A percentile compares a stretch with the other conserved stretches of the same genome.
Conservation (phyloP, 37 sponge, comb jelly and placozoan species). For the Haliclona indistincta region DNA sequence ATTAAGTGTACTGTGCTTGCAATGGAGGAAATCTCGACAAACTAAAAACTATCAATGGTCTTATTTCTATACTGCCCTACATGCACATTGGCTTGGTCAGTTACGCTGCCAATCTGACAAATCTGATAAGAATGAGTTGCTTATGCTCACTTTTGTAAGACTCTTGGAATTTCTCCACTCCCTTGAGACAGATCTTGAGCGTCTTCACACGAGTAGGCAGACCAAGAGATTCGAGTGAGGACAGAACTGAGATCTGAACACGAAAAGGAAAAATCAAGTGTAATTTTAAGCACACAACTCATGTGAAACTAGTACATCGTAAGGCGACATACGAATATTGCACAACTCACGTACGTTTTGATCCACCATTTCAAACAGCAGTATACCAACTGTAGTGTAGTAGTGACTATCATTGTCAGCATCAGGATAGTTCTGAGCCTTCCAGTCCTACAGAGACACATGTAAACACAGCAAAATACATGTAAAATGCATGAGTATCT, state of each 20-base stretch:
- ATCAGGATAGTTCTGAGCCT: conserved; percentile 42
- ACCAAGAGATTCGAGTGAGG: conserved; percentile 36
- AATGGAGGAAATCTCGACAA: too few relatives aligned
- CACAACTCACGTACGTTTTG: conserved; percentile 66
- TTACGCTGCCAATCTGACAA: too few relatives aligned
- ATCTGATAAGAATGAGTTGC: too few relatives aligned
- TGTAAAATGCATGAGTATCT: too few relatives aligned
- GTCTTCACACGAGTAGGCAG: conserved; percentile 16
- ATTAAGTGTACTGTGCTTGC: too few relatives aligned
- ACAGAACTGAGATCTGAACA: conserved; percentile 40
- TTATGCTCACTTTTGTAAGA: conserved; percentile 36
- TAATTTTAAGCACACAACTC: background rate
- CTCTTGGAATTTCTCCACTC: conserved; percentile 35
- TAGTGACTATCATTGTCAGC: conserved; percentile 47
- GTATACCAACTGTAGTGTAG: conserved; percentile 53
- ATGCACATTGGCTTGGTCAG: too few relatives aligned
- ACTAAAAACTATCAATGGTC: too few relatives aligned
- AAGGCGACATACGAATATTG: background rate
- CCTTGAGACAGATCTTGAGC: conserved; percentile 33
- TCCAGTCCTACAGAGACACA: conserved; percentile 43
- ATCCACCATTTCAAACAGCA: conserved; percentile 64
- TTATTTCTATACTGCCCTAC: too few relatives aligned
- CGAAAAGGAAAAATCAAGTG: background rate
- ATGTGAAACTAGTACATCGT: background rate
- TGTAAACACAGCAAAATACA: too few relatives aligned